Percentiles rank a stretch among this genome's conserved stretches.
These are phyloP conservation scores for Drosophila saltans DNA, from an alignment of 1,140 invertebrate genomes.

Conservation along the genomic window DNA sequence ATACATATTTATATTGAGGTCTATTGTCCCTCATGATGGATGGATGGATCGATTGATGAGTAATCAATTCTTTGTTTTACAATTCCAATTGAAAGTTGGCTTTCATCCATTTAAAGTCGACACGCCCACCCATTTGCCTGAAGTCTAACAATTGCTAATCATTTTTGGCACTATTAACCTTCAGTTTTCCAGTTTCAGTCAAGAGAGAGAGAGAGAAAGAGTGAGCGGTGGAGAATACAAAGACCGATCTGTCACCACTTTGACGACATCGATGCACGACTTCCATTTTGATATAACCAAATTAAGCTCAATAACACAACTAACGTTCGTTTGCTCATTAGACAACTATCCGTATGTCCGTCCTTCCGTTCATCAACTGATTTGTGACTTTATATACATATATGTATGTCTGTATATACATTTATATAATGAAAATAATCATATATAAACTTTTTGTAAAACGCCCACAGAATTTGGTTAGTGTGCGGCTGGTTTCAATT, in stretches of 20 bases:
- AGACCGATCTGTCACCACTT: constrained; percentile 34
- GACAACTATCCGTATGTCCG: constrained; percentile 16
- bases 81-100: not conserved
- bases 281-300: constrained; percentile 73
- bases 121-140: not conserved
- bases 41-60: constrained; percentile 18
- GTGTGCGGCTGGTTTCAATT: constrained; percentile 2
- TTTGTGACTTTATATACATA: constrained; percentile 31
- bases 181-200: constrained; percentile 52
- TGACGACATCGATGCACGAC: constrained; percentile 54
- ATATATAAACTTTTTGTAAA: constrained; percentile 51
- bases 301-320: constrained; percentile 42
- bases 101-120: not conserved
- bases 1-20: constrained; percentile 41
- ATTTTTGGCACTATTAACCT: constrained; percentile 77
- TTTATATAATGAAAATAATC: constrained; percentile 38
- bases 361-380: constrained; percentile 30
- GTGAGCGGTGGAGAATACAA: constrained; percentile 45
- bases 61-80: constrained; percentile 11
- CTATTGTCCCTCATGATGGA: constrained; percentile 26
- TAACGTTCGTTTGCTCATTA: constrained; percentile 37
- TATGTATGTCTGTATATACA: not conserved
- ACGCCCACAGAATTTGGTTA: constrained; percentile 55
- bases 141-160: constrained; percentile 33
- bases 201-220: not conserved